Percentiles rank a stretch among this genome's conserved stretches.
Evolutionary conservation across 1,140 invertebrate genomes (phyloP).

Genomic region (Zaprionus africanus): DNA sequence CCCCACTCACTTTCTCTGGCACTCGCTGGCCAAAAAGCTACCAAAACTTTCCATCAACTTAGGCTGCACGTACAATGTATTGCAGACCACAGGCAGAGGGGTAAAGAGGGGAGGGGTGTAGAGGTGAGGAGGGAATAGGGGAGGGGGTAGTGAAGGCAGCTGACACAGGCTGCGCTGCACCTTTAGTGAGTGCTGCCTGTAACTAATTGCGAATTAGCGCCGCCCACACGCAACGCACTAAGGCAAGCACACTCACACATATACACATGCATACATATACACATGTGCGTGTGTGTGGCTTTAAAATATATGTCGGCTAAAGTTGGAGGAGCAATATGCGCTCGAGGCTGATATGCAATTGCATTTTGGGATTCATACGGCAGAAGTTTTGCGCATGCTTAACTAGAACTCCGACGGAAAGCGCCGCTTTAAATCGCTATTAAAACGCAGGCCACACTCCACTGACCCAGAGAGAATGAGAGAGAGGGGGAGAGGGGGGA

Average conservation of each 20-base stretch:
- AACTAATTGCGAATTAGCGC: conserved; percentile 58
- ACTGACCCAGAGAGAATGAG: conserved; percentile 38
- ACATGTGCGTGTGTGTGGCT: conserved; percentile 3
- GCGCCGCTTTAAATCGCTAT: conserved; percentile 72
- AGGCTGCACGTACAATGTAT: conserved; percentile 19
- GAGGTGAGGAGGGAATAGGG: too few species aligned
- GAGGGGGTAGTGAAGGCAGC: conserved; percentile 10
- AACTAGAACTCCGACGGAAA: conserved; percentile 57
- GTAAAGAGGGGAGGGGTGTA: too few species aligned
- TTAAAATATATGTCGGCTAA: conserved; percentile 44
- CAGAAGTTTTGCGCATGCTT: conserved; percentile 60
- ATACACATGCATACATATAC: neutral
- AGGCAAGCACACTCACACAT: neutral
- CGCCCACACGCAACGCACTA: conserved; percentile 13
- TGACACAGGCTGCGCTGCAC: conserved; percentile 21
- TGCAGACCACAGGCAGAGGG: neutral
- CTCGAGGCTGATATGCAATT: conserved; percentile 58
- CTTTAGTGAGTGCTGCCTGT: conserved; percentile 28
- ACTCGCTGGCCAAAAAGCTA: neutral
- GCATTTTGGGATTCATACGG: conserved; percentile 67
- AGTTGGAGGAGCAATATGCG: conserved; percentile 37
- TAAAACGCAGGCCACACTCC: conserved; percentile 58
- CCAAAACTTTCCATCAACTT: conserved; percentile 26
- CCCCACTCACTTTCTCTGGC: neutral
- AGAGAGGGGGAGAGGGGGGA: neutral